A percentile compares a stretch with the other conserved stretches of the same genome.
Conservation (phyloP, 2,888 invertebrate species). For the Sesamia inferens region DNA sequence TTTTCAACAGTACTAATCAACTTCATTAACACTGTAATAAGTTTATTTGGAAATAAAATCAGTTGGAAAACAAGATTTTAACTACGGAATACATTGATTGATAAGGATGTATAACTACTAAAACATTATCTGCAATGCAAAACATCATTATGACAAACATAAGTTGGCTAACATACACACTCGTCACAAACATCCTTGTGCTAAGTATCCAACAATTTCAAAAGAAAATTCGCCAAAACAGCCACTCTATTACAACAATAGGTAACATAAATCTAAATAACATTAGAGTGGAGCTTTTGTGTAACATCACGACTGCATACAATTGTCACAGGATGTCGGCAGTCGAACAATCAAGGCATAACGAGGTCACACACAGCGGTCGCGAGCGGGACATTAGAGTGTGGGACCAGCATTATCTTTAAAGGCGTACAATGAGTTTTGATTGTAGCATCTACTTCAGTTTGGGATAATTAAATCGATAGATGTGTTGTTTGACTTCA, state of each 20-base stretch:
- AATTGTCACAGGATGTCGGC: constrained; percentile 56
- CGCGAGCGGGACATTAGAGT: constrained; percentile 1
- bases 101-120: not conserved
- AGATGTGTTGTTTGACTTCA: constrained; percentile 10
- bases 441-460: constrained; percentile 4
- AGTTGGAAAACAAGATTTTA: too few species aligned
- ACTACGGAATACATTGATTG: too few species aligned
- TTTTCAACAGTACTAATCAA: too few species aligned
- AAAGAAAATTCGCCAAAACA: constrained; percentile 14
- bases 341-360: constrained; percentile 52
- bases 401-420: constrained; percentile 40
- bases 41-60: too few species aligned
- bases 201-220: not conserved
- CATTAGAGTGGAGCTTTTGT: constrained; percentile 50
- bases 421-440: constrained; percentile 8
- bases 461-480: constrained; percentile 10
- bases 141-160: not conserved
- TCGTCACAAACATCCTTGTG: not conserved
- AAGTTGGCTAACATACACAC: not conserved
- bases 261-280: constrained; percentile 51
- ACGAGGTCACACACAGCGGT: constrained; percentile 45
- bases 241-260: constrained; percentile 23
- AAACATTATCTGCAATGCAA: not conserved
- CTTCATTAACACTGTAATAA: too few species aligned
- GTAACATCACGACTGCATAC: constrained; percentile 54